Conservation (phyloP, 1,140 invertebrate genomes). For the Stenopsyche tienmushanensis region DNA sequence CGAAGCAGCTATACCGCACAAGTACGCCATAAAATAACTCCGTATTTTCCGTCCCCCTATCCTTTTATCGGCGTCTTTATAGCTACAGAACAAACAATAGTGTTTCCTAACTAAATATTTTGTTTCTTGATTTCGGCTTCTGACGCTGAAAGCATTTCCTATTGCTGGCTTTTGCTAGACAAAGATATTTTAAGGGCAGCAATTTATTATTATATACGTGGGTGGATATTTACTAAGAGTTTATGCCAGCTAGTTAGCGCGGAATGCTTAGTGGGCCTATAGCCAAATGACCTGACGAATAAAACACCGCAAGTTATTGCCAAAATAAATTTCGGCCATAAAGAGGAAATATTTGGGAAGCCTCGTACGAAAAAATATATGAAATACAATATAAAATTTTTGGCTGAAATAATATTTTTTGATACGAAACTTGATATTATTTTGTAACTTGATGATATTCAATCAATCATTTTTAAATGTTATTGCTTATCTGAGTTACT, state of each 20-base stretch:
- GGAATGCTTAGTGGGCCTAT: conserved; percentile 23
- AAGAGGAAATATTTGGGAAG: too few species aligned
- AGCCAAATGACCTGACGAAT: conserved; percentile 2
- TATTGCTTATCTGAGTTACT: too few species aligned
- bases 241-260: conserved; percentile 28
- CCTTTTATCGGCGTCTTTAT: conserved; percentile 31
- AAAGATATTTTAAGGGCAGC: conserved; percentile 40
- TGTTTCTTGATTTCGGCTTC: conserved; percentile 32
- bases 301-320: too few species aligned
- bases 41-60: conserved; percentile 12
- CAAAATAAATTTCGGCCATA: too few species aligned
- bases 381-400: too few species aligned
- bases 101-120: conserved; percentile 36
- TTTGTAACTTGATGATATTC: too few species aligned
- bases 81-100: conserved; percentile 29
- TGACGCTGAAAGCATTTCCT: conserved; percentile 35
- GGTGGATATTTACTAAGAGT: conserved; percentile 28
- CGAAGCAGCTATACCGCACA: conserved; percentile 16
- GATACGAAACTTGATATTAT: too few species aligned
- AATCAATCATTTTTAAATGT: too few species aligned
- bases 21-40: conserved; percentile 26
- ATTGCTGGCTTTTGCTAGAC: conserved; percentile 32
- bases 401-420: too few species aligned
- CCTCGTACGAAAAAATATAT: too few species aligned
- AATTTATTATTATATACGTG: conserved; percentile 36